Evolutionary conservation across 2,888 invertebrate species (phyloP), one percentile per base, ranked within the genome.

Genomic region (Tupiocoris notatus): DNA sequence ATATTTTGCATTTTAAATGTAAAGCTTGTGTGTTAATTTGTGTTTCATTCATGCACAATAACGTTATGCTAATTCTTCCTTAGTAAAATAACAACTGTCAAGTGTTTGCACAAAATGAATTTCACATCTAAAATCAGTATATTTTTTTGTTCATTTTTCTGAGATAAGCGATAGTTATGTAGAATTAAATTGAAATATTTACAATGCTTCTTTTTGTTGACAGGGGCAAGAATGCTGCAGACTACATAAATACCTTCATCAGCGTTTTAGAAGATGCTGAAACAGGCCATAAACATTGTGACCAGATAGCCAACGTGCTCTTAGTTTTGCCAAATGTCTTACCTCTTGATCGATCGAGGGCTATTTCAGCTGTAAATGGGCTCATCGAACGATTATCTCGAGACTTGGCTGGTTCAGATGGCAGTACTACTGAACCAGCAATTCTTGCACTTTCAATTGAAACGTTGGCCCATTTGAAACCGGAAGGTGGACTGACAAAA

Each of bases 241-340:
- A 1, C 1, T 67, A 1, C 16, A 54, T 22, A 18, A 21, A 17
- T 17, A 57, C 24, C 21, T 77, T 71, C 23, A 23, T 78, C 16
- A 24, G 54, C 2, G 2, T 71, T 3, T 39, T 78, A 17, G 54
- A 71, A 17, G 57, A 64, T 3, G 18, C 39, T 16, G 39, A 56
- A 1, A 62, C 23, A 18, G 3, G 25, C 2, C 24, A 7, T 7
- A 3, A 65, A 3, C 6, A 73, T 23, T 71, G 75, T 18, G 77
- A 78, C 25, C 57, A 61, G 21, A 24, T 57, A 9, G 25, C 74
- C 6, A 75, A 58, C 39, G 70, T 65, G 21, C 56, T 79, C 7
- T 22, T 71, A 1, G 59, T 79, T 1, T 23, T 79, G 6, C 79
- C 79, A 18, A 74, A 79, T 58, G 12, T 79, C 16, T 58, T 67